A percentile compares a stretch with the other conserved stretches of the same genome.
Conservation (phyloP, 1,140 invertebrate species). For the Pogonognathellus flavescens region DNA sequence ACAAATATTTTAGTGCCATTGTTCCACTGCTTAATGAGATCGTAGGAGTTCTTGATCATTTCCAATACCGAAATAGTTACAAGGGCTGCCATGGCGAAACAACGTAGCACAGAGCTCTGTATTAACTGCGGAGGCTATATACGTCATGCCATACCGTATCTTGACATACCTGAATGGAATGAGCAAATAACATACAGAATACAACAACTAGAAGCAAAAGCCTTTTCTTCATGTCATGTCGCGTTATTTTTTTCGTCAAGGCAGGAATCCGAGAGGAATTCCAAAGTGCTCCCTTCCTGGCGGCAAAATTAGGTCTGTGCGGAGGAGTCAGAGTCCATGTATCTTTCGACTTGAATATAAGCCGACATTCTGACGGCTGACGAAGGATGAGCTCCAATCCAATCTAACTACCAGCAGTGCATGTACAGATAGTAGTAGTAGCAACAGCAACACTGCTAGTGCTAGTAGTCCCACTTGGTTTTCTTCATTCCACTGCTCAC, state of each 20-base stretch:
- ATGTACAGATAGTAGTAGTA: background rate
- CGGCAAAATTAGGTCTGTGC: constrained; percentile 54
- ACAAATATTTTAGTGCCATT: constrained; percentile 58
- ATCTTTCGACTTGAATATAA: constrained; percentile 49
- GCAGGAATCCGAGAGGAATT: constrained; percentile 49
- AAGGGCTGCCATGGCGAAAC: constrained; percentile 21
- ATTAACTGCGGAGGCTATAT: background rate
- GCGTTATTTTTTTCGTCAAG: constrained; percentile 52
- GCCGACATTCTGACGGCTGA: constrained; percentile 53
- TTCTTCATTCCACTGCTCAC: constrained; percentile 8
- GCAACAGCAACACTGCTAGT: background rate
- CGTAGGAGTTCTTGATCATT: constrained; percentile 64
- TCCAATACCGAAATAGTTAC: constrained; percentile 60
- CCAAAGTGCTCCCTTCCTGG: constrained; percentile 53
- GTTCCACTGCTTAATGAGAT: constrained; percentile 61
- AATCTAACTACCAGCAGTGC: background rate
- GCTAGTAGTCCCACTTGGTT: constrained; percentile 42
- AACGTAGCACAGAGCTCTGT: background rate
- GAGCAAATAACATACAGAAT: constrained; percentile 8
- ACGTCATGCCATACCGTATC: background rate
- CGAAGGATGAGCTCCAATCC: constrained; percentile 51
- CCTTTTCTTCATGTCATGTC: constrained; percentile 41
- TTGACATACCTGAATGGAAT: constrained; percentile 44
- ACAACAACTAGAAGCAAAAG: background rate
- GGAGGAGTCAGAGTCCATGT: constrained; percentile 52